These are phyloP conservation scores for Nipponacmea schrenckii DNA, from an alignment of 2,888 invertebrate genomes.

Conservation along the genomic window DNA sequence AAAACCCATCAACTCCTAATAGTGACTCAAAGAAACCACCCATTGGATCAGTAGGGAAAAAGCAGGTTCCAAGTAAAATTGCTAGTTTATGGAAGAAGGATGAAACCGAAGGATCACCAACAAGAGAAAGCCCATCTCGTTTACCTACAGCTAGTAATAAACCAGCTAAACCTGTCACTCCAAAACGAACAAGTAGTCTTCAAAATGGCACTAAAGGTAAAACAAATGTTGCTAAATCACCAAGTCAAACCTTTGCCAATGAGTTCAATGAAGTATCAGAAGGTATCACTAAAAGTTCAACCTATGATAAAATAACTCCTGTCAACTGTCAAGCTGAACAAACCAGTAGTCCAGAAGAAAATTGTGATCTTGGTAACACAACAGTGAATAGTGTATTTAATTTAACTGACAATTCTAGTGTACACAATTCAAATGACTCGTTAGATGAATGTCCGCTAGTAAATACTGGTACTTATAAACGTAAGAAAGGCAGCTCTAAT, in stretches of 20 bases:
- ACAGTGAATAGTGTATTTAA: slow-evolving; percentile 3
- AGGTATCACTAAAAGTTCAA: slow-evolving; percentile 62
- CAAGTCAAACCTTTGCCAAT: slow-evolving; percentile 32
- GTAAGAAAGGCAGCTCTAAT: slow-evolving; percentile 43
- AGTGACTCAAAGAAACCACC: slow-evolving; percentile 18
- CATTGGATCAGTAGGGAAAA: slow-evolving; percentile 40
- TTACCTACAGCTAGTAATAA: slow-evolving; percentile 25
- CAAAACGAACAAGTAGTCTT: slow-evolving; percentile 21
- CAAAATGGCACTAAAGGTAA: slow-evolving; percentile 18
- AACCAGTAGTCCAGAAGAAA: neutral
- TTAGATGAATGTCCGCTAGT: slow-evolving; percentile 37
- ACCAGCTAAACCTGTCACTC: slow-evolving; percentile 18
- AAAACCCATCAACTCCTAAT: neutral
- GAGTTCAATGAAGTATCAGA: slow-evolving; percentile 25
- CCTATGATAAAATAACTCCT: slow-evolving; percentile 64
- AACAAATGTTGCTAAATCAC: slow-evolving; percentile 21
- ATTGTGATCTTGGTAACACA: neutral
- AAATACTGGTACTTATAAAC: slow-evolving; percentile 53
- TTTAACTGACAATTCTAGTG: slow-evolving; percentile 4
- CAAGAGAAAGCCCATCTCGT: slow-evolving; percentile 14
- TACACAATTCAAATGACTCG: slow-evolving; percentile 18
- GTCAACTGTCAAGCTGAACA: neutral
- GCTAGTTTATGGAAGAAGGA: slow-evolving; percentile 84
- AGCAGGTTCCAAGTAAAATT: slow-evolving; percentile 76
- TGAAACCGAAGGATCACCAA: slow-evolving; percentile 27